These are phyloP conservation scores for Campylomormyrus numenius DNA, from an alignment of 2,113 vertebrate species.

Conservation along the genomic window DNA sequence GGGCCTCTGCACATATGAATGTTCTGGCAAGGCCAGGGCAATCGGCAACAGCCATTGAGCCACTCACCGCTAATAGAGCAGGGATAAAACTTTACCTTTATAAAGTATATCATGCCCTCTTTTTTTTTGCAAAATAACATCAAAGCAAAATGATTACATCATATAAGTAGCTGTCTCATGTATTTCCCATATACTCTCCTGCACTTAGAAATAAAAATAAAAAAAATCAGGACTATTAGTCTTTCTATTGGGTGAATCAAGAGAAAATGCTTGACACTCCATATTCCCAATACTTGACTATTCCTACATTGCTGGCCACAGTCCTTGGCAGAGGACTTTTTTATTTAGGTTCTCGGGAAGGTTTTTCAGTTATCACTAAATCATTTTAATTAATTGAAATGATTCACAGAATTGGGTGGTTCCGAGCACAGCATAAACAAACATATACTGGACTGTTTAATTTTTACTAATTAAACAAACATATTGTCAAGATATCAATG, in stretches of 20 bases:
- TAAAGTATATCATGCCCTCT: neutral
- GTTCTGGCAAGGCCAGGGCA: no score
- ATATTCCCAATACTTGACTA: neutral
- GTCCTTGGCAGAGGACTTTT: neutral
- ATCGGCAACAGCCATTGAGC: no score
- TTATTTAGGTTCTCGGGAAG: neutral
- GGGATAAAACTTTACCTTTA: neutral
- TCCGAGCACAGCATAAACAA: neutral
- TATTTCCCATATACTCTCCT: neutral
- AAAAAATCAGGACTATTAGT: neutral
- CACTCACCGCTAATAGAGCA: neutral
- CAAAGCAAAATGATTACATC: neutral
- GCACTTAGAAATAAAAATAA: neutral
- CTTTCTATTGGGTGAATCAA: neutral
- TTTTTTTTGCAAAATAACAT: neutral
- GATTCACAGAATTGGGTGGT: neutral
- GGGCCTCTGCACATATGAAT: no score
- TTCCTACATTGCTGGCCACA: neutral
- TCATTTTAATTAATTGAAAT: neutral
- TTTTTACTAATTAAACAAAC: neutral
- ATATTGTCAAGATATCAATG: neutral
- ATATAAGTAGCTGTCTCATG: neutral
- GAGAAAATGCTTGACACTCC: neutral
- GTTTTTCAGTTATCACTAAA: neutral
- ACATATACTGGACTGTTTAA: neutral